These are phyloP conservation scores for Tragopan temminckii DNA, from an alignment of 2,797 vertebrate genomes.

Conservation along the genomic window DNA sequence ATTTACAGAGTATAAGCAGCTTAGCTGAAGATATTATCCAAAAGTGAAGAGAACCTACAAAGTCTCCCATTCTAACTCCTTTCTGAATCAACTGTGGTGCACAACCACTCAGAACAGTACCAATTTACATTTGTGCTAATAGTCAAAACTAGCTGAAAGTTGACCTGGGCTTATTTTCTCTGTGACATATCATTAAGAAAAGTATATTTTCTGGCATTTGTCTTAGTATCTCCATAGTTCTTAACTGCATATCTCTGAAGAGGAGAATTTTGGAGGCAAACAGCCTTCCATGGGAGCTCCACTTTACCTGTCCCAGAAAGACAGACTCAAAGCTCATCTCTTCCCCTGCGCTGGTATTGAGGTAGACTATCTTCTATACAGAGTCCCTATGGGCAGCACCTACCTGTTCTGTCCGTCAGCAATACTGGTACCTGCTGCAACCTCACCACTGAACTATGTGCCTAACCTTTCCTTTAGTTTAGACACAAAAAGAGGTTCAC, in stretches of 20 bases:
- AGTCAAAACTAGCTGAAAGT: background rate
- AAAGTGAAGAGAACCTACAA: background rate
- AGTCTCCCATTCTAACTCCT: background rate
- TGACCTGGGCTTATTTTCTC: background rate
- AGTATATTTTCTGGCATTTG: background rate
- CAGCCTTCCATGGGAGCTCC: background rate
- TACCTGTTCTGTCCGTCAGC: background rate
- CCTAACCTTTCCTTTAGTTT: background rate
- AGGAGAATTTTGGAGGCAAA: background rate
- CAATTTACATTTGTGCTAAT: background rate
- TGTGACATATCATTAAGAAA: background rate
- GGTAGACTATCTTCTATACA: fast-evolving
- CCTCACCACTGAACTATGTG: background rate
- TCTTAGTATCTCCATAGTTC: background rate
- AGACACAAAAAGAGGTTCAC: background rate
- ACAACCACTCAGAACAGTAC: background rate
- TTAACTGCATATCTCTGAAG: background rate
- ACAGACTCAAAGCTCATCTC: background rate
- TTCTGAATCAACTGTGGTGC: background rate
- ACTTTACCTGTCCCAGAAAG: background rate
- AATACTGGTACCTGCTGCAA: background rate
- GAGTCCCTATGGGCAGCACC: background rate
- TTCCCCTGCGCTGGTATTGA: background rate
- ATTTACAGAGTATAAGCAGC: background rate
- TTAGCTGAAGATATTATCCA: background rate